Evolutionary conservation across 2,888 invertebrate genomes (phyloP), one percentile per base, ranked within the genome.

Genomic region (Hirtodrosophila confusa): DNA sequence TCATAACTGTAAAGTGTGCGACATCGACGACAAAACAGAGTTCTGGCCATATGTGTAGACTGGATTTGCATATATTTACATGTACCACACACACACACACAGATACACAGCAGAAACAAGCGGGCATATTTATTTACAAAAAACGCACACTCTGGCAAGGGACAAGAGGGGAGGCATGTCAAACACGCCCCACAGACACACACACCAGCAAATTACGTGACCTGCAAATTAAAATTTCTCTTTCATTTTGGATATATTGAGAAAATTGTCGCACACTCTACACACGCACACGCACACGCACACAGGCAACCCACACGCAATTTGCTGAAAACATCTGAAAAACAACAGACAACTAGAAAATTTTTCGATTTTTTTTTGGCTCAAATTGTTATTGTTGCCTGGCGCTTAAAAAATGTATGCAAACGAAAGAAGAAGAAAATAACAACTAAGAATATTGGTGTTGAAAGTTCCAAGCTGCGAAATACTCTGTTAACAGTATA

Each of bases 11-110:
- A 86, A 86, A 82, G 72, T 86, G 80, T 67, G 74, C 74, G 74
- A 56, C 78, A 44, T 56, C 67, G 67, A 78, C 78, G 75, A 78
- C 75, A 71, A 78, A 82, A 85, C 64, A 66, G 58, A 73, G 62
- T 64, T 60, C 58, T 79, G 68, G 65, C 86, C 86, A 88, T 82
- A 88, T 82, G 88, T 83, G 84, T 64, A 51, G 78, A 83, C 69
- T 86, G 80, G 77, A 83, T 83, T 83, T 83, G 78, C 86, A 83
- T 83, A 83, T 88, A 76, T 88, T 86, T 86, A 62, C 84, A 88
- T 85, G 87, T 45, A 55, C 53, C 37, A 27, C 36, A 66, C 37
- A 7, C 29, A 49, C 24, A 41, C 10, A 50, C 24, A 36, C 23
- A 50, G 0, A 48, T 41, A 49, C 35, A 53, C 12, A 51, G 45